These are phyloP conservation scores for Enteromius radiatus DNA, from an alignment of 2,797 vertebrate species.

Conservation along the genomic window DNA sequence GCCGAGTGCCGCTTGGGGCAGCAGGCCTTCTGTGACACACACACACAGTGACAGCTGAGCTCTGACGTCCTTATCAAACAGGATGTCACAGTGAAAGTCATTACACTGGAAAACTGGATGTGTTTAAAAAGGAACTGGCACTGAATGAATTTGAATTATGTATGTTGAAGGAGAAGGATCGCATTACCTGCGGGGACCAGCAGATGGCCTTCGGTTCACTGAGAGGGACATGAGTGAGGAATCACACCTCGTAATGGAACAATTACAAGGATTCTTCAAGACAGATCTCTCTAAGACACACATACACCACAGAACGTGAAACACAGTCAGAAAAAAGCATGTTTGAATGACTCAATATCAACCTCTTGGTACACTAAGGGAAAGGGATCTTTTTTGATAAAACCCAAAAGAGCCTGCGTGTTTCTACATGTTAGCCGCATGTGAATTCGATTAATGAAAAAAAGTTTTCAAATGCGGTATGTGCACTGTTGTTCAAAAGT, in stretches of 20 bases:
- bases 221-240: conserved; percentile 75
- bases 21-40: conserved; percentile 51
- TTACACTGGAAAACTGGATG: not conserved
- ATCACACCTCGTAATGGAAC: conserved; percentile 54
- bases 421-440: not conserved
- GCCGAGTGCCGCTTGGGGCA: conserved; percentile 61
- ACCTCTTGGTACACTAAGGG: not conserved
- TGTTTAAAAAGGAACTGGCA: not conserved
- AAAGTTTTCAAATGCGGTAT: not conserved
- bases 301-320: conserved; percentile 28
- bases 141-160: not conserved
- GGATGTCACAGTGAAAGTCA: conserved; percentile 6
- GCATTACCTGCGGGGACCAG: conserved; percentile 78
- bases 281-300: conserved; percentile 56
- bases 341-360: not conserved
- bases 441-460: not conserved
- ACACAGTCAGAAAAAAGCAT: not conserved
- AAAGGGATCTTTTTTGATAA: not conserved
- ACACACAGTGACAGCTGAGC: conserved; percentile 34
- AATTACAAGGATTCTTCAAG: conserved; percentile 61
- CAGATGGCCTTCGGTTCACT: conserved; percentile 72
- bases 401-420: not conserved
- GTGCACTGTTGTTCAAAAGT: not conserved
- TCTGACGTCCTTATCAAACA: conserved; percentile 12
- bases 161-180: not conserved